phyloP scores from a whole-genome alignment of 2,888 invertebrate genomes.

The Pelosia muscerda region DNA sequence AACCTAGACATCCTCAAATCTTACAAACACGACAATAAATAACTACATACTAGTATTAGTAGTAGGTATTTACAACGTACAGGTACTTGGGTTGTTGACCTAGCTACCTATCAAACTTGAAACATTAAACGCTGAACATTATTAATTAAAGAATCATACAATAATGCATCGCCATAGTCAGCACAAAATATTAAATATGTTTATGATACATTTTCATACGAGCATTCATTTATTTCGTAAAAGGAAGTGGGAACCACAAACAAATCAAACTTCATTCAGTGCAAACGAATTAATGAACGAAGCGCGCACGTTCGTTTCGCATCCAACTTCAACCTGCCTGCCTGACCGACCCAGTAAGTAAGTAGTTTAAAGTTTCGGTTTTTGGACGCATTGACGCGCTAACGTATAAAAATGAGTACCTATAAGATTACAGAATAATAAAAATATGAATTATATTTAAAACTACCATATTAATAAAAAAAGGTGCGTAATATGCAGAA shows the following conservation, averaged over 20 bases:
- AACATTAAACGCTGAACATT: too few relatives aligned
- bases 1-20: too few relatives aligned
- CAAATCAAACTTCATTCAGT: neutral
- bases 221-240: neutral
- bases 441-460: neutral
- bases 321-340: neutral
- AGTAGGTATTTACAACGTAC: too few relatives aligned
- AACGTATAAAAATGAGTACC: neutral
- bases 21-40: too few relatives aligned
- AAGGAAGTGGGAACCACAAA: neutral
- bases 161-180: neutral
- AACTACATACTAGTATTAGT: too few relatives aligned
- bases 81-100: neutral
- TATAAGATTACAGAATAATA: neutral
- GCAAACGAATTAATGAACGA: neutral
- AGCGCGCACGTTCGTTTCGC: neutral
- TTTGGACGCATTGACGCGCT: neutral
- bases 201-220: too few relatives aligned
- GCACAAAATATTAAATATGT: neutral
- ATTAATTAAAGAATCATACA: neutral
- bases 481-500: neutral
- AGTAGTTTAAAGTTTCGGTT: neutral
- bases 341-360: neutral
- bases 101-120: too few relatives aligned
- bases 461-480: neutral